phyloP scores from a whole-genome alignment of 2,113 vertebrate species.

The Hippocampus guttulatus region DNA sequence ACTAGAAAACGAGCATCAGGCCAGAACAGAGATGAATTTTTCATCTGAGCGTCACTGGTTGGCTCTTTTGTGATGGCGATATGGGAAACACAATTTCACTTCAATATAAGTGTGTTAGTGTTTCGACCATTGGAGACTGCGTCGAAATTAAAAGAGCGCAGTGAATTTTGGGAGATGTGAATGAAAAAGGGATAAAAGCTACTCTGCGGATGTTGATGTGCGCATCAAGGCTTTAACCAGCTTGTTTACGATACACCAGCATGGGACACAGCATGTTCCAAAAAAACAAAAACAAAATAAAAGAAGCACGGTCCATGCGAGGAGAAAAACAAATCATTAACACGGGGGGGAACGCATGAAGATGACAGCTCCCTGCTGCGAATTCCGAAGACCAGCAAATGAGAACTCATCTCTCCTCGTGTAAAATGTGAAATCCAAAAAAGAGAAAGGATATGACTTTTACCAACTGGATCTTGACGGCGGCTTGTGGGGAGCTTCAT shows the following conservation, averaged over 20 bases:
- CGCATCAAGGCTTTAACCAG: constrained; percentile 6
- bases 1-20: not conserved
- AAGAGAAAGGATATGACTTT: not conserved
- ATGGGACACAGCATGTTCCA: constrained; percentile 8
- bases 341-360: not conserved
- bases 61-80: constrained; percentile 21
- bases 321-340: constrained; percentile 10
- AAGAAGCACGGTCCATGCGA: not conserved
- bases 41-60: constrained; percentile 30
- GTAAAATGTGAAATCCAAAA: not conserved
- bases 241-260: constrained; percentile 43
- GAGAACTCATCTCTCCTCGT: not conserved
- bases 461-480: not conserved
- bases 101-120: constrained; percentile 22
- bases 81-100: constrained; percentile 38
- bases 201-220: constrained; percentile 1
- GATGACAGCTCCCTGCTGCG: not conserved
- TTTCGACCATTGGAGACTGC: constrained; percentile 1
- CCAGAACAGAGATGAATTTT: constrained; percentile 38
- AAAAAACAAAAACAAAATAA: not conserved
- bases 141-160: constrained; percentile 3
- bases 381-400: not conserved
- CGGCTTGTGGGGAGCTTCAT: not conserved
- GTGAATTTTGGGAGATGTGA: constrained; percentile 9
- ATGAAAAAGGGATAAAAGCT: constrained; percentile 10